phyloP scores from a whole-genome alignment of 2,888 invertebrate genomes.

The Mythimna albipuncta region DNA sequence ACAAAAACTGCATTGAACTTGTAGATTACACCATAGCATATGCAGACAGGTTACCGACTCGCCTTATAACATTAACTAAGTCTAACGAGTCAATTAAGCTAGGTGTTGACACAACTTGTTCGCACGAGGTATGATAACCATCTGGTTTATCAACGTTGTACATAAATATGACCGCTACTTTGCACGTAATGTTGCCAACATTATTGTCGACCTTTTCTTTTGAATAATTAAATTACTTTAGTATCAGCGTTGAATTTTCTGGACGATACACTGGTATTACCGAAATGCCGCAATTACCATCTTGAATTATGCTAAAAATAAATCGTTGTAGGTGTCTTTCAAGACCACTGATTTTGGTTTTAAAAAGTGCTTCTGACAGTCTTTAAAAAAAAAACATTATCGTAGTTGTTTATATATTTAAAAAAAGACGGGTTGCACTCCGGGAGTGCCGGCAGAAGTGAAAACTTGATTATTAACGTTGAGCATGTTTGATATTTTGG shows the following conservation, averaged over 20 bases:
- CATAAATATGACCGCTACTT: slow-evolving; percentile 11
- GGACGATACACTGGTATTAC: background rate
- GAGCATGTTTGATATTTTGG: no score
- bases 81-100: slow-evolving; percentile 57
- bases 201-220: slow-evolving; percentile 26
- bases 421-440: no score
- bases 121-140: slow-evolving; percentile 44
- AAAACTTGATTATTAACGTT: no score
- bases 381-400: no score
- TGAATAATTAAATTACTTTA: slow-evolving; percentile 17
- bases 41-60: slow-evolving; percentile 33
- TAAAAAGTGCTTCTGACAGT: background rate
- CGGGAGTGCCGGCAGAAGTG: no score
- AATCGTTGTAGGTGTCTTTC: background rate
- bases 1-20: slow-evolving; percentile 18
- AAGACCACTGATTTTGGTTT: background rate
- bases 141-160: slow-evolving; percentile 45
- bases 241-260: slow-evolving; percentile 5
- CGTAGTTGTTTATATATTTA: no score
- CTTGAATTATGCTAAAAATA: background rate
- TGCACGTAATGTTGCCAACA: slow-evolving; percentile 16
- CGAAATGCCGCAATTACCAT: background rate
- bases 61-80: slow-evolving; percentile 45
- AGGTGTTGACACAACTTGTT: slow-evolving; percentile 51
- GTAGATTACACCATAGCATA: slow-evolving; percentile 30